Percentiles rank a stretch among this genome's conserved stretches.
Evolutionary conservation across 2,888 invertebrate species (phyloP).

Genomic region (Antheraea assamensis): DNA sequence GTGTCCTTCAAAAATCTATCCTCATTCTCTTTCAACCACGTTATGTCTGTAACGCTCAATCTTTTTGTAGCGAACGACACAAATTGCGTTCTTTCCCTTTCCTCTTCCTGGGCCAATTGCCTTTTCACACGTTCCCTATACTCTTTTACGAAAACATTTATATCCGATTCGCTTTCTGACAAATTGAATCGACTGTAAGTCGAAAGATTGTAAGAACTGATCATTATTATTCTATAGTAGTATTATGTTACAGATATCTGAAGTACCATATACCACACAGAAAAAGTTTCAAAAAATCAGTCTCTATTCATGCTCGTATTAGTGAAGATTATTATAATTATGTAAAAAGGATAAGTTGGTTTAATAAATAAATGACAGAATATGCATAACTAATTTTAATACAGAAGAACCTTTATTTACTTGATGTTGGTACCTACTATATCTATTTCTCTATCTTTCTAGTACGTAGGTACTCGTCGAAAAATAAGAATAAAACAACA

Average conservation of each 20-base stretch:
- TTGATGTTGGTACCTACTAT: too few relatives aligned
- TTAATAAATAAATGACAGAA: neutral
- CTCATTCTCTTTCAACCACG: constrained; percentile 60
- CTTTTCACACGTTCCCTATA: constrained; percentile 54
- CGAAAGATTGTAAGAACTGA: constrained; percentile 42
- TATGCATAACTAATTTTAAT: too few relatives aligned
- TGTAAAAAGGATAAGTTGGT: neutral
- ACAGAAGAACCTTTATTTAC: too few relatives aligned
- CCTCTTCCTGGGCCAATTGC: constrained; percentile 46
- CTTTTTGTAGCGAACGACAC: constrained; percentile 56
- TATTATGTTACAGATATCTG: neutral
- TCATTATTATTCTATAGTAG: constrained; percentile 37
- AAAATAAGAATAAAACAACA: too few relatives aligned
- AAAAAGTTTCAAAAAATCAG: neutral
- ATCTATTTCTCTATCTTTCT: too few relatives aligned
- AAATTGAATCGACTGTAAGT: constrained; percentile 56
- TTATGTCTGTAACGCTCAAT: constrained; percentile 36
- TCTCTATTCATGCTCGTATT: neutral
- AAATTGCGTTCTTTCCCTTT: constrained; percentile 40
- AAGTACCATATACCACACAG: neutral
- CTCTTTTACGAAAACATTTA: constrained; percentile 54
- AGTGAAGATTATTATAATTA: neutral
- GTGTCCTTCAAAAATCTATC: constrained; percentile 59
- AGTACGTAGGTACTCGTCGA: too few relatives aligned
- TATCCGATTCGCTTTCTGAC: constrained; percentile 52